Base-by-base conservation (phyloP, 1,140 invertebrate genomes). In the Pachyrhynchus sulphureomaculatus region DNA sequence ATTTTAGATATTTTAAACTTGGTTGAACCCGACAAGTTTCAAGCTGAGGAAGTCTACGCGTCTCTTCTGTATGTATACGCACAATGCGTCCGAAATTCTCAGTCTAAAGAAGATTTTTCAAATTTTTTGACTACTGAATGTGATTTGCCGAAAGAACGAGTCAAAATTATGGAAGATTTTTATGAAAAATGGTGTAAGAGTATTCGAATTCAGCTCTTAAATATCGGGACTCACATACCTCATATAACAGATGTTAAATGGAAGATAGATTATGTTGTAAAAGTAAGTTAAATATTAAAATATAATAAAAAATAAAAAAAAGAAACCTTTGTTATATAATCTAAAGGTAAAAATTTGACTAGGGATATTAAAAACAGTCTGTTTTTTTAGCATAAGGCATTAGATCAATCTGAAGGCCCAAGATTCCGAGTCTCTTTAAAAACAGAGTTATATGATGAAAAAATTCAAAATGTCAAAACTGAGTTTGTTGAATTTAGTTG, bases 211-310 rank as follows among this genome's bases (percentile, higher is more conserved):
- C 69, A 68, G 4, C 71, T 84, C 20, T 75, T 79, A 65, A 73
- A 75, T 59, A 77, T 80, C 57, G 81, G 82, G 13, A 74, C 69
- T 60, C 70, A 76, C 68, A 65, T 83, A 56, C 82, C 84, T 4
- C 84, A 85, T 65, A 79, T 88, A 39, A 77, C 83, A n/a, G 84
- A 88, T 68, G 76, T 85, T 2, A 80, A 82, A 62, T 88, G 86
- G 86, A 83, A 82, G 74, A 73, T 87, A 37, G 84, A 86, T 72
- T 83, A 80, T 66, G 75, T 77, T 20, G 63, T 80, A 9, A 82
- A 82, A 70, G 82, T 83, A 75, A 64, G 59, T 20, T 21, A 17
- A 34, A 47, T 13, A 57, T 20, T 21, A 17, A 34, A 47, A 15
- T 48, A 29, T 51, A 32, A 18, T 47, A 55, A 45, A 15, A 29